Percentiles rank a stretch among this genome's conserved stretches.
Conservation (phyloP, 2,797 vertebrate species). For the Sciaenops ocellatus region DNA sequence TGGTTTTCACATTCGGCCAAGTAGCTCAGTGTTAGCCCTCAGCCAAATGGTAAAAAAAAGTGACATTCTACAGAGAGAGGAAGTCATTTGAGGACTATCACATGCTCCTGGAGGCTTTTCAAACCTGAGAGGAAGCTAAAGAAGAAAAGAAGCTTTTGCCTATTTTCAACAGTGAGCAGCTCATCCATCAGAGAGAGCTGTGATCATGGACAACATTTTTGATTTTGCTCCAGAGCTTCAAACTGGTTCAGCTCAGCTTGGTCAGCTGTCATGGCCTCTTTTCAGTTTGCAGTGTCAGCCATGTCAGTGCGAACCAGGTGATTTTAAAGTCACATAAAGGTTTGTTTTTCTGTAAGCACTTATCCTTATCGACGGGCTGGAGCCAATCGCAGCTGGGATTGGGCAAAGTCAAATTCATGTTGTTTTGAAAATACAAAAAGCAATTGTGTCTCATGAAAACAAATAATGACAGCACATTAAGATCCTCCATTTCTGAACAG, state of each 20-base stretch:
- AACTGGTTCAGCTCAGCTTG: neutral
- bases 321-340: too few species aligned
- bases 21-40: constrained; percentile 24
- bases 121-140: neutral
- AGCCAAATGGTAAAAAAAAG: constrained; percentile 37
- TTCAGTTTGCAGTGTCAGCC: neutral
- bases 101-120: neutral
- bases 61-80: constrained; percentile 26
- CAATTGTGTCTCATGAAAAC: neutral
- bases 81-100: constrained; percentile 10
- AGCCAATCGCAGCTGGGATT: too few species aligned
- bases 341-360: neutral
- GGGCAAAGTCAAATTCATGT: neutral
- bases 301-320: neutral
- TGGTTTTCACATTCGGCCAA: constrained; percentile 55
- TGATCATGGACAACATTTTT: neutral
- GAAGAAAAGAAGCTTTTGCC: neutral
- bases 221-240: constrained; percentile 7
- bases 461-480: neutral
- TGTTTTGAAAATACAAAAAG: neutral
- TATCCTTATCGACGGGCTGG: too few species aligned
- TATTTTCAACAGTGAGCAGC: neutral
- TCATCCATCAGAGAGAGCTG: neutral
- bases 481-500: neutral
- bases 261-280: neutral